Conservation (phyloP, 2,888 invertebrate species). For the Oscheius sp. region DNA sequence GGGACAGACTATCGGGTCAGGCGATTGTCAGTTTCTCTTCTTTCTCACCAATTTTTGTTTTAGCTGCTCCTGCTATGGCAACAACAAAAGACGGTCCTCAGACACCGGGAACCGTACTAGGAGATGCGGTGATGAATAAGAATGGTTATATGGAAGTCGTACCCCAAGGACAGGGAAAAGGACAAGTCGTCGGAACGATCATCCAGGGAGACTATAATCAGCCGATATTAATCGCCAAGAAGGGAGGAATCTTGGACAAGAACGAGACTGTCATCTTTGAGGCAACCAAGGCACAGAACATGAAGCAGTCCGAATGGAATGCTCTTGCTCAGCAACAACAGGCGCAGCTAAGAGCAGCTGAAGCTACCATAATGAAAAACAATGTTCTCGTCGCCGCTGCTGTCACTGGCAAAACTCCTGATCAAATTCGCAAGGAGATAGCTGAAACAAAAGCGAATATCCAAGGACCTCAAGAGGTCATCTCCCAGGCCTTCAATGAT, state of each 20-base stretch:
- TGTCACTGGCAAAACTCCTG: conserved; percentile 8
- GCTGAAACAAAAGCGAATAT: neutral
- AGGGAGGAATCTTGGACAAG: conserved; percentile 21
- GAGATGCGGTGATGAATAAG: conserved; percentile 6
- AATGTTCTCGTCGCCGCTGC: conserved; percentile 1
- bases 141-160: conserved; percentile 6
- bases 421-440: conserved; percentile 20
- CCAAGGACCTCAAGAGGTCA: neutral
- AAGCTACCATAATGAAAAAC: conserved; percentile 5
- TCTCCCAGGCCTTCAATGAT: neutral
- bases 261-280: neutral
- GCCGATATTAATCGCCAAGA: conserved; percentile 20
- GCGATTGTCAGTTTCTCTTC: no score
- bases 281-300: neutral
- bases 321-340: neutral
- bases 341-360: conserved; percentile 12
- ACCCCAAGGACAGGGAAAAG: conserved; percentile 6
- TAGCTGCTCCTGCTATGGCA: conserved; percentile 17
- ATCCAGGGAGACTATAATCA: conserved; percentile 24
- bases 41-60: no score
- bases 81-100: conserved; percentile 19
- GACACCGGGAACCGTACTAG: conserved; percentile 14
- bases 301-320: conserved; percentile 16
- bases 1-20: conserved; percentile 30
- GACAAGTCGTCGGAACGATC: neutral